Evolutionary conservation across 2,888 invertebrate species (phyloP).

Genomic region (Dolomedes plantarius): DNA sequence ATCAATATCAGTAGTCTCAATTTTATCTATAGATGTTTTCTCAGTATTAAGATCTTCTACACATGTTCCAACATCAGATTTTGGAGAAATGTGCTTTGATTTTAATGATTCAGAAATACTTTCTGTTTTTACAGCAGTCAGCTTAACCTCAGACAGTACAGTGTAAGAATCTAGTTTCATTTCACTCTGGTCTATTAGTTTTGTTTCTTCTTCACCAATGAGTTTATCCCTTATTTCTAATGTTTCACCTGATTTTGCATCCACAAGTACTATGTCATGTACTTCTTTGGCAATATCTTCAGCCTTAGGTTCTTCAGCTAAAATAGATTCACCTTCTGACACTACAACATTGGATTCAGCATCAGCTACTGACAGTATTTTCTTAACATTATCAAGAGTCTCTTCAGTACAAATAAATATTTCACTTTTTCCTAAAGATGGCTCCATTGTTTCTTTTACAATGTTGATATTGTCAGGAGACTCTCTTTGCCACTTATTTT

Average conservation of each 20-base stretch:
- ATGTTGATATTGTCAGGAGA: slow-evolving; percentile 63
- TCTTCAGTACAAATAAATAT: slow-evolving; percentile 68
- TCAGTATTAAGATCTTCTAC: not conserved
- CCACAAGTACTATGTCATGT: not conserved
- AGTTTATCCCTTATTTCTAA: not conserved
- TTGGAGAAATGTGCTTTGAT: not conserved
- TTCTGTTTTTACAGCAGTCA: not conserved
- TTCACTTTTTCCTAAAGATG: slow-evolving; percentile 60
- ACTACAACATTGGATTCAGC: slow-evolving; percentile 66
- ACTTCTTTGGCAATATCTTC: not conserved
- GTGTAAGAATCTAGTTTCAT: not conserved
- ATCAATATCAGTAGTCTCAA: slow-evolving; percentile 13
- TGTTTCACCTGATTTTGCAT: not conserved
- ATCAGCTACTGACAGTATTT: slow-evolving; percentile 62
- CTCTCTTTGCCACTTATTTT: slow-evolving; percentile 61
- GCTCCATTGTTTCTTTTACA: slow-evolving; percentile 56
- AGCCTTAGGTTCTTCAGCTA: slow-evolving; percentile 2
- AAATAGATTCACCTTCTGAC: not conserved
- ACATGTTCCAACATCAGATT: not conserved
- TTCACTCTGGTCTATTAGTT: not conserved
- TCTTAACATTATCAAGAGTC: slow-evolving; percentile 60
- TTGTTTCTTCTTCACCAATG: not conserved
- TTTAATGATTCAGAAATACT: not conserved
- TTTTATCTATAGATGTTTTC: not conserved
- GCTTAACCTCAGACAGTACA: not conserved